Base-by-base conservation (phyloP, 2,113 vertebrate species). In the Bambusicola thoracicus region DNA sequence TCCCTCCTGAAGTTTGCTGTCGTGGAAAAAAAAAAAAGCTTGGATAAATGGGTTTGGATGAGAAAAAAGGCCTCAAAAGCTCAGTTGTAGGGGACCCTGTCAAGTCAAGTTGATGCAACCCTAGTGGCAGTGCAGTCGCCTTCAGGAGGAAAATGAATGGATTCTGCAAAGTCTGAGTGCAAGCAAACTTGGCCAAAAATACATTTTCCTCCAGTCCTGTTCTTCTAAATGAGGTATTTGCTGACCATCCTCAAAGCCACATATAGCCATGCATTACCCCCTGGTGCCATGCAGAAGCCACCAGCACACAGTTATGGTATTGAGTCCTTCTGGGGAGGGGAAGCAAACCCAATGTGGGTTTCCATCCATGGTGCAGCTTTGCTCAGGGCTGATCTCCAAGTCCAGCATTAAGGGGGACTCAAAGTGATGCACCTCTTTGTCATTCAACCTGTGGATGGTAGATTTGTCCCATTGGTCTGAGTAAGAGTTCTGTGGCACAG, bases 81-180 rank as follows among this genome's bases (percentile, higher is more conserved):
- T 30, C 21, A 7, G 30, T 43, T 15, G 5, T 1, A 21, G 32
- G 16, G 48, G n/a, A 13, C 24, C n/a, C 27, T 25, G 41, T 34
- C 68, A 49, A 56, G 80, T 62, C 18, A 14, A 6, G 12, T 43
- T 27, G 13, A 0, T 3, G 32, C 34, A 43, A 40, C 51, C n/a
- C 46, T 25, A 49, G 19, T 6, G 24, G 27, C 36, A 58, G 11
- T 0, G 15, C 22, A 8, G 34, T 24, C 43, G n/a, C 58, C 72
- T 74, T 62, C 0, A 2, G 30, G 21, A 48, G 27, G 30, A 44
- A 74, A 85, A 25, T 1, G 21, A 43, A 36, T 1, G 0, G 11
- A 11, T 80, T 65, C 49, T 34, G 13, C 30, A 32, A 67, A 40
- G 22, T 8, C 38, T 89, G 19, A 8, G 8, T 40, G 0, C 0